Evolutionary conservation across 2,888 invertebrate genomes (phyloP), one percentile per base, ranked within the genome.

Genomic region (Phyto melanocephala): DNA sequence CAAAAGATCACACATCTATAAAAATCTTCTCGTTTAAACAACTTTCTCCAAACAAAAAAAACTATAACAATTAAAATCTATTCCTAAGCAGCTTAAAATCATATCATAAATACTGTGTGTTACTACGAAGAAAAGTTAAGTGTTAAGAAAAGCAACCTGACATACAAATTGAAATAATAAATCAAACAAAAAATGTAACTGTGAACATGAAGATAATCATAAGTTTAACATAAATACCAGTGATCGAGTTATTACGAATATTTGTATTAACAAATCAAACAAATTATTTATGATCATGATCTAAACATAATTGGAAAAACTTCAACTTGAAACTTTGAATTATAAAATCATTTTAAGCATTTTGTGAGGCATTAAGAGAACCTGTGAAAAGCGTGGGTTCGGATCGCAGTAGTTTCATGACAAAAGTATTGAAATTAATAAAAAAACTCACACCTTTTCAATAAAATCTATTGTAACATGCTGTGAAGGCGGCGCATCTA

Each of bases 401-500:
- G 4, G 22, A 11, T 52, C 17, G 54, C 10, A 35, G 7, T 20
- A n/a, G 17, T 28, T 24, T 47, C n/a, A n/a, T 50, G 10, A 17
- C 10, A 11, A n/a, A 47, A 47, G 1, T 17, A 24, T 50, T 54
- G 35, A 24, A 54, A 35, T 11, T 17, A 15, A 35, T 7, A n/a
- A n/a, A n/a, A 50, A 40, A 72, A 62, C n/a, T 72, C 62, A 42
- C 72, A 72, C 62, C 62, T 72, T 72, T n/a, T 24, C 20, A 20
- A 52, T 62, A 24, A 52, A 54, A 60, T 62, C 40, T 67, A 76
- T 67, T 67, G 20, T 24, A 72, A 65, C 17, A 15, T 70, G 65
- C 47, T 65, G 52, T 40, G 37, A 40, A 33, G 1, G 40, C 37
- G 6, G 42, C n/a, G 40, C 28, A n/a, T 42, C 72, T 15, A 11